Base-by-base conservation (phyloP, 2,797 vertebrate species). In the Spinibarbus caldwelli region DNA sequence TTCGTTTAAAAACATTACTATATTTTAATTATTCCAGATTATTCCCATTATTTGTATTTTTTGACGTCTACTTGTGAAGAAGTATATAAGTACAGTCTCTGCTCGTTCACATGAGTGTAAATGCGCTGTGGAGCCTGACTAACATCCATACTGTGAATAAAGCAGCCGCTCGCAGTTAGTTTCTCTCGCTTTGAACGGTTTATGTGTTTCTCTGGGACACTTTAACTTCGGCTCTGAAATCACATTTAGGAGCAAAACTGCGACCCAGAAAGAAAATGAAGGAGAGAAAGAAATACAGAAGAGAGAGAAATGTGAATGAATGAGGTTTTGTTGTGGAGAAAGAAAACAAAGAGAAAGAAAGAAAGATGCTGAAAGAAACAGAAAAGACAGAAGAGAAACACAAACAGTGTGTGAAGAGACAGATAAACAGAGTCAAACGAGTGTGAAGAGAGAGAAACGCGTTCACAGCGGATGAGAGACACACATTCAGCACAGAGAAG, bases 221-320 rank as follows among this genome's bases (percentile, higher is more conserved):
- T 72, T 70, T 29, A 67, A 71, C 83, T 87, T 47, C 8, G 41
- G 12, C 77, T 72, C 78, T 38, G 67, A 85, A 88, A 88, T 85
- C 87, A 66, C 76, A 80, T 87, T 85, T 80, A 78, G 85, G 66
- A 83, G 29, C 57, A 83, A 83, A 83, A 70, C 73, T 83, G 78
- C 70, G 71, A 75, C 81, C 78, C 52, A 66, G 43, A 45, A 45
- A 71, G 49, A 23, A 38, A 47, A 26, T 15, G 34, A 72, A 23
- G n/a, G 73, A 47, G 47, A 49, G 26, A 31, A 14, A 41, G 36
- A 41, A 21, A 26, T 26, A 8, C 26, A 72, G 7, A 43, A 29
- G 19, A 15, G 19, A 73, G 67, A 31, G 19, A 26, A 7, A 52
- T 72, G 14, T 47, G 41, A 78, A 52, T 64, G 26, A 70, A 26